A percentile compares a stretch with the other conserved stretches of the same genome.
Conservation (phyloP, 2,113 vertebrate genomes). For the Boulengerochromis microlepis region DNA sequence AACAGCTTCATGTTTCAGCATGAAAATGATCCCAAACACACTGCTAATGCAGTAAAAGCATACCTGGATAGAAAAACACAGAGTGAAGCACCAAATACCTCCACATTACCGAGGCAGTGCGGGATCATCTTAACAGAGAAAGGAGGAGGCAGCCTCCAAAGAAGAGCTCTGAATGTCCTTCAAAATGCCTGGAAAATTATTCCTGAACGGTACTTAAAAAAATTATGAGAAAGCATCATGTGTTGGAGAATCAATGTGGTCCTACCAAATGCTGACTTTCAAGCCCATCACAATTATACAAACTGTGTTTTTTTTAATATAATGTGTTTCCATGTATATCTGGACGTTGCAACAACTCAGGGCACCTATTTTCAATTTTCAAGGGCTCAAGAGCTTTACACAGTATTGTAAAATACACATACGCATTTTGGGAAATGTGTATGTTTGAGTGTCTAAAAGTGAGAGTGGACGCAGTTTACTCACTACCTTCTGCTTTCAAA, state of each 20-base stretch:
- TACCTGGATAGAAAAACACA: background rate
- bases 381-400: background rate
- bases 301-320: background rate
- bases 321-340: background rate
- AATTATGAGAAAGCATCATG: background rate
- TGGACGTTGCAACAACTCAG: background rate
- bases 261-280: background rate
- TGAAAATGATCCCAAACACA: background rate
- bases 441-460: background rate
- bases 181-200: background rate
- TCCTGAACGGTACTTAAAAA: background rate
- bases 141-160: background rate
- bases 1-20: background rate
- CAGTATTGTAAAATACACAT: background rate
- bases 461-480: background rate
- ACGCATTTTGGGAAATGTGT: background rate
- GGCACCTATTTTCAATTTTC: background rate
- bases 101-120: rapidly evolving
- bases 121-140: background rate
- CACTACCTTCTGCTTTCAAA: background rate
- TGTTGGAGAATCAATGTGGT: background rate
- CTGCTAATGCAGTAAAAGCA: background rate
- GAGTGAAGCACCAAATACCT: background rate
- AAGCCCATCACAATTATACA: background rate
- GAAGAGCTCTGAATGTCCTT: background rate